Conservation (phyloP, 2,113 vertebrate species). For the Furnarius figulus region DNA sequence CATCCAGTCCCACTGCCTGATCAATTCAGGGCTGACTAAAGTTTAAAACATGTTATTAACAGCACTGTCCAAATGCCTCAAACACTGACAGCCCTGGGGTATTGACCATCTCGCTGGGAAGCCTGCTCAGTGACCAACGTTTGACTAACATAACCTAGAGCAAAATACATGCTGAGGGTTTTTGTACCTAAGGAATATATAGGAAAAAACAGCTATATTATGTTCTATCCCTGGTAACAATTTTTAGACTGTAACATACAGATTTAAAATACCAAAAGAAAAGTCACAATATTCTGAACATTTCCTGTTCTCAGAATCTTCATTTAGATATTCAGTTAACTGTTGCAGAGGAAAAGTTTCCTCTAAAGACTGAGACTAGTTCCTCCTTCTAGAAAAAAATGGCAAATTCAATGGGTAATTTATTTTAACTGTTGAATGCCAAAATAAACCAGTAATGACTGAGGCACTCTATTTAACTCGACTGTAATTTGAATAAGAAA, state of each 20-base stretch:
- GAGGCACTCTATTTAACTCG: background rate
- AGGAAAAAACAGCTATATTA: background rate
- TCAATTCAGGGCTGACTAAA: background rate
- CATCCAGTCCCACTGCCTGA: background rate
- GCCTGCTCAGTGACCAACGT: background rate
- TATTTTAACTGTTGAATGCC: background rate
- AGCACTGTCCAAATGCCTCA: background rate
- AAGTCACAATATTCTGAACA: background rate
- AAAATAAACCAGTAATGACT: background rate
- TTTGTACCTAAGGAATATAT: background rate
- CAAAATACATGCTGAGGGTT: background rate
- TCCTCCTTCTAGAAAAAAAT: background rate
- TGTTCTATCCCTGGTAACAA: background rate
- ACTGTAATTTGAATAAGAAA: background rate
- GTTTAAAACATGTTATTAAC: background rate
- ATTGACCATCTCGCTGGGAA: background rate
- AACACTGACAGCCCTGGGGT: background rate
- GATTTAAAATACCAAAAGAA: background rate
- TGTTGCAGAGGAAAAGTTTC: background rate
- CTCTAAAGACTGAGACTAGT: background rate
- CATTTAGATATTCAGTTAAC: background rate
- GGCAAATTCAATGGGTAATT: background rate
- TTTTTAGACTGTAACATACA: background rate
- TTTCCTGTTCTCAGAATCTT: background rate
- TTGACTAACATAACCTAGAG: background rate